Conservation (phyloP, 2,797 vertebrate genomes). For the Premnoplex brunnescens region DNA sequence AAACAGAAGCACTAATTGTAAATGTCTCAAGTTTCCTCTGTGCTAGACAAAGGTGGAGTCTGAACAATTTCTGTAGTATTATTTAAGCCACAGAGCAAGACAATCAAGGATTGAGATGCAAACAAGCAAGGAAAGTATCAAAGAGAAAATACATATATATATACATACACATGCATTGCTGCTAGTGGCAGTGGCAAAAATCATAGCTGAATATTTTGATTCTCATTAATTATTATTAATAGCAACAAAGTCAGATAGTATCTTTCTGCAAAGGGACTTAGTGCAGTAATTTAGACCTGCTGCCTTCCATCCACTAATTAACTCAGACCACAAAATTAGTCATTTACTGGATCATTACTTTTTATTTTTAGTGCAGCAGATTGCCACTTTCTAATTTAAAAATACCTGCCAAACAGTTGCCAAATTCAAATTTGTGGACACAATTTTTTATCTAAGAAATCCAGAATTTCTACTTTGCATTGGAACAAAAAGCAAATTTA, state of each 20-base stretch:
- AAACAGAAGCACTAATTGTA: neutral
- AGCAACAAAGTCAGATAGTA: conserved; percentile 48
- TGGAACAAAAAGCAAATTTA: neutral
- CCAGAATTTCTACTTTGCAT: neutral
- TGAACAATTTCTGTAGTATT: conserved; percentile 1
- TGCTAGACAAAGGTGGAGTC: neutral
- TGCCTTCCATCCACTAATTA: conserved; percentile 34
- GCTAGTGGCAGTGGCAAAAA: neutral
- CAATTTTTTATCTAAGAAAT: neutral
- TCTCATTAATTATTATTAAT: conserved; percentile 53
- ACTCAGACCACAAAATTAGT: conserved; percentile 56
- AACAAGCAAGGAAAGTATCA: conserved; percentile 27
- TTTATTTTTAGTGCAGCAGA: conserved; percentile 25
- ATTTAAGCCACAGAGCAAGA: conserved; percentile 20
- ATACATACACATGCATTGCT: neutral
- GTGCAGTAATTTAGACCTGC: conserved; percentile 19
- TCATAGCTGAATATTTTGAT: neutral
- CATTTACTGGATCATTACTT: conserved; percentile 19
- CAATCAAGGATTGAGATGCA: neutral
- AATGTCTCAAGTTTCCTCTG: conserved; percentile 14
- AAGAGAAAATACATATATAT: neutral
- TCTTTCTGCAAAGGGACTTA: conserved; percentile 39
- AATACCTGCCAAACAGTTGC: neutral
- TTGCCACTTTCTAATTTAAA: conserved; percentile 14
- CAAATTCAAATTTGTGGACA: neutral